A percentile compares a stretch with the other conserved stretches of the same genome.
phyloP scores from a whole-genome alignment of 1,140 invertebrate species.

The Caenorhabditis remanei region DNA sequence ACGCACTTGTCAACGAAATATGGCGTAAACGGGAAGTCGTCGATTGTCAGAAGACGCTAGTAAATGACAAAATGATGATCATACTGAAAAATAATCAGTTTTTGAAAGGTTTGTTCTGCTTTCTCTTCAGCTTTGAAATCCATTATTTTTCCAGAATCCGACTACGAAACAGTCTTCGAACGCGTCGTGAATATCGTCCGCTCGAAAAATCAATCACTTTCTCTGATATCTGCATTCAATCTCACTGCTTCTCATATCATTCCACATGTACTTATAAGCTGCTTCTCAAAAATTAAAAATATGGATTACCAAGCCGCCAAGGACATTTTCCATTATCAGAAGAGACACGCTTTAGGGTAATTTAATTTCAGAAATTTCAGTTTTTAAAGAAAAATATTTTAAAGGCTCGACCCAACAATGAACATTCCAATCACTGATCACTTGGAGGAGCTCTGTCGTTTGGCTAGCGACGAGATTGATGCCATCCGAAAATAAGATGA shows the following conservation, averaged over 20 bases:
- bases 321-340: neutral
- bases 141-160: neutral
- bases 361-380: neutral
- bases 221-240: slow-evolving; percentile 12
- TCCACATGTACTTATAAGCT: slow-evolving; percentile 12
- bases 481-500: slow-evolving; percentile 9
- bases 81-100: slow-evolving; percentile 23
- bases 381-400: neutral
- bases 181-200: neutral
- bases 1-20: neutral
- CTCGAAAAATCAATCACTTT: neutral
- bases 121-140: neutral
- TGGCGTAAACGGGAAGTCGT: neutral
- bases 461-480: slow-evolving; percentile 8
- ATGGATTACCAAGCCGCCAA: slow-evolving; percentile 1
- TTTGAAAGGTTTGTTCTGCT: neutral
- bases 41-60: neutral
- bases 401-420: neutral
- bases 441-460: slow-evolving; percentile 13
- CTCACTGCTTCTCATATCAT: slow-evolving; percentile 31
- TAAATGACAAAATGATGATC: neutral
- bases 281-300: slow-evolving; percentile 1
- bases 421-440: slow-evolving; percentile 36
- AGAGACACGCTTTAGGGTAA: neutral
- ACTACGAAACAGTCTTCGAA: slow-evolving; percentile 7